Evolutionary conservation across 1,140 invertebrate species (phyloP).

Genomic region (Tribolium madens): DNA sequence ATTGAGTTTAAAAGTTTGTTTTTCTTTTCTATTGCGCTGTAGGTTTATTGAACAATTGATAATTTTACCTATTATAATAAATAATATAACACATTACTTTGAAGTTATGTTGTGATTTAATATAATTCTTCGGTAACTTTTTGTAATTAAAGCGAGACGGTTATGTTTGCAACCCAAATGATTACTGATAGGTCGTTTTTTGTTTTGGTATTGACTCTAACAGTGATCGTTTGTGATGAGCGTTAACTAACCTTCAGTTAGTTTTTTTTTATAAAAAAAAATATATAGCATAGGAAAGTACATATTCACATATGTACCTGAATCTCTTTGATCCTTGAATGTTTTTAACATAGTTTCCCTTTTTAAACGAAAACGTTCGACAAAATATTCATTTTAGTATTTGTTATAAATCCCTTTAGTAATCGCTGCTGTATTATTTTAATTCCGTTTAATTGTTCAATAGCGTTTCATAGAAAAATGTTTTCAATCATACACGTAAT

Average conservation of each 20-base stretch:
- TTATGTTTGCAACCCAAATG: not conserved
- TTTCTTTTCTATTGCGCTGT: constrained; percentile 57
- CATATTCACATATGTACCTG: constrained; percentile 59
- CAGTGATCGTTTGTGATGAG: not conserved
- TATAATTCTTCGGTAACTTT: constrained; percentile 34
- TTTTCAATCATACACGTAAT: constrained; percentile 23
- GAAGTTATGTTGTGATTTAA: constrained; percentile 43
- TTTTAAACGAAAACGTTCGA: too few relatives aligned
- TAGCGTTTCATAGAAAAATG: not conserved
- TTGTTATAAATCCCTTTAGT: constrained; percentile 54
- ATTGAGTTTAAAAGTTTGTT: constrained; percentile 48
- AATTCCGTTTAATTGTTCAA: not conserved
- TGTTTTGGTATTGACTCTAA: not conserved
- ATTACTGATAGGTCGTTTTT: not conserved
- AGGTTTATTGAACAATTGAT: constrained; percentile 57
- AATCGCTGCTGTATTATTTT: constrained; percentile 50
- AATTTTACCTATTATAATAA: constrained; percentile 52
- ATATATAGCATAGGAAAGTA: constrained; percentile 52
- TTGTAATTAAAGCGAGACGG: constrained; percentile 30
- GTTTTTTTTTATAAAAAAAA: constrained; percentile 26
- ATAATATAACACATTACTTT: constrained; percentile 46
- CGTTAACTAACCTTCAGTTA: constrained; percentile 38
- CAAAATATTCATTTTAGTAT: constrained; percentile 41
- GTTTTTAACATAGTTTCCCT: constrained; percentile 1
- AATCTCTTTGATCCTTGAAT: constrained; percentile 44